Evolutionary conservation across 2,113 vertebrate genomes (phyloP), one percentile per base, ranked within the genome.

Genomic region (Garra rufa): DNA sequence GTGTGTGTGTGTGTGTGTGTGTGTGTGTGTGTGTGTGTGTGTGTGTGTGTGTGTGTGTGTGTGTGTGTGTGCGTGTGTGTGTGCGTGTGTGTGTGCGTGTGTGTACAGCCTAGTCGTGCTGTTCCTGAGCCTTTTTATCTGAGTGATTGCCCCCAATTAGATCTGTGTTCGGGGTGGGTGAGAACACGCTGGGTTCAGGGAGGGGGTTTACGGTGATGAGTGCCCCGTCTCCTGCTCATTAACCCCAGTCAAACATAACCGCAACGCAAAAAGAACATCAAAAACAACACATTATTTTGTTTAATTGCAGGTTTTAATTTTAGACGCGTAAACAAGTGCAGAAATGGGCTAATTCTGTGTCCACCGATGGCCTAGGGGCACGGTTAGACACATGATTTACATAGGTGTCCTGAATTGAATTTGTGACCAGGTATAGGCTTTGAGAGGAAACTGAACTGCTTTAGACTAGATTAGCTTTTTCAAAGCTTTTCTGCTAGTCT

Each of bases 91-190:
- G 78, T 44, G 26, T 38, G 78, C 63, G 34, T 75, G 3, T 48
- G 78, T 81, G 79, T 34, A 85, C 76, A 84, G 85, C 59, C 76
- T 83, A 75, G 78, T 85, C 87, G 67, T 92, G 89, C 91, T 91
- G 76, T 90, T 89, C 88, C 63, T 79, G 84, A 86, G 89, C 88
- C 89, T 91, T 92, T 92, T 93, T 92, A 92, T 93, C 92, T 86
- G 86, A 94, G 93, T 93, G 92, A 93, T 93, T 93, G 90, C 91
- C 92, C 93, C 92, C 91, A 93, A 94, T 93, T 94, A 93, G 92
- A 92, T 94, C 91, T 69, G 79, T 89, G 89, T 86, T 89, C 90
- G 81, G 88, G 88, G 89, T 88, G 90, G 91, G 91, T 92, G 92
- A 91, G 90, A 92, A 91, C 85, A 88, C 74, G 88, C 85, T 88